Evolutionary conservation across 2,797 vertebrate species (phyloP), one percentile per base, ranked within the genome.

Genomic region (Phrynocephalus vlangalii): DNA sequence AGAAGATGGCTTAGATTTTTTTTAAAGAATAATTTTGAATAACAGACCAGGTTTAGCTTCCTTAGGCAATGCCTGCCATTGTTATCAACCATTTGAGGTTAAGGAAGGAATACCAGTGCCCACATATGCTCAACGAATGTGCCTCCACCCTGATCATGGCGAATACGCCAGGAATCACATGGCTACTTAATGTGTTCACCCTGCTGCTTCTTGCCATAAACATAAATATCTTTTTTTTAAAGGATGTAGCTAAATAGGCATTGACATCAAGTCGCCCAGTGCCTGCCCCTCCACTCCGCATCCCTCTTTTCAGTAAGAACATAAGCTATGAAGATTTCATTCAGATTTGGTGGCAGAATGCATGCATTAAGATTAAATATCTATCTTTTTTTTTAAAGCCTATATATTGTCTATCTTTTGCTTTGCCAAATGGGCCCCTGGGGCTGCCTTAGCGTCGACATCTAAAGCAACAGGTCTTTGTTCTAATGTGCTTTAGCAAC

Each of bases 391-490:
- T 26, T 44, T 28, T 2, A 70, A 56, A n/a, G 30, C 38, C 44
- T 30, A 94, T 95, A 22, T 71, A 28, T 76, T 33, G 94, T 96
- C 90, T 94, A 82, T 94, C 95, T 95, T 95, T 95, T 44, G 92
- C 95, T 94, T 93, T 94, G 94, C 93, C 96, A 96, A 96, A 94
- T 95, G 95, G 95, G 94, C 56, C 8, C 83, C 80, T 79, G 30
- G 70, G 92, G 88, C 48, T 91, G 92, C 94, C 94, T 96, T 96
- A 95, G 94, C 83, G 95, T 95, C 95, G 94, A 94, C 95, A 96
- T 94, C 95, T 91, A 94, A 95, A 96, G 94, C 94, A 95, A 94
- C 94, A 95, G 95, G 95, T 91, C 90, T 91, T 96, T 95, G 94
- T 94, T 93, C 92, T 96, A 95, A 94, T 95, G 95, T 96, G 93